A percentile compares a stretch with the other conserved stretches of the same genome.
Evolutionary conservation across 1,140 invertebrate genomes (phyloP).

Genomic region (Calephelis virginiensis): DNA sequence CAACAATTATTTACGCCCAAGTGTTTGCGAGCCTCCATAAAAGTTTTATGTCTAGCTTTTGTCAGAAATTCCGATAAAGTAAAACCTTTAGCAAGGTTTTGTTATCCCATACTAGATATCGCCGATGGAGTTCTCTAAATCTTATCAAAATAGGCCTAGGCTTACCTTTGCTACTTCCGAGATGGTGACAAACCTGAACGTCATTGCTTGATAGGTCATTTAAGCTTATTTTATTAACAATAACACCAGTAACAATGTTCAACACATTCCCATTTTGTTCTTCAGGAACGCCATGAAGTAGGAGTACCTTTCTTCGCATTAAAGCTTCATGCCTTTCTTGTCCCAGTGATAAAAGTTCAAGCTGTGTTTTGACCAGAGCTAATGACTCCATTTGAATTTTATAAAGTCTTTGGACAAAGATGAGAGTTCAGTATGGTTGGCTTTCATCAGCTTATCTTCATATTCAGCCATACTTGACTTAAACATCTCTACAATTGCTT

Average conservation of each 20-base stretch:
- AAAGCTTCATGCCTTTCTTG: background rate
- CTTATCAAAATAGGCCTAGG: background rate
- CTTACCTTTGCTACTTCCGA: background rate
- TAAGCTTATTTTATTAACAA: background rate
- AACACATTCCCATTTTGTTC: background rate
- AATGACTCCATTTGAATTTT: background rate
- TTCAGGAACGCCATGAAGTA: background rate
- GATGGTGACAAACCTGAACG: background rate
- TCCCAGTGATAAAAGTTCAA: background rate
- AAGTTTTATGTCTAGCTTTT: background rate
- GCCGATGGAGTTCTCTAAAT: background rate
- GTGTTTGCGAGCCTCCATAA: background rate
- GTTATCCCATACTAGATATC: background rate
- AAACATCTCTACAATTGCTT: background rate
- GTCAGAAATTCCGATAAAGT: background rate
- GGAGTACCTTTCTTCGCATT: background rate
- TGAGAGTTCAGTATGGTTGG: background rate
- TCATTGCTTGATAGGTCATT: background rate
- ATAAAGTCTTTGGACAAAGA: background rate
- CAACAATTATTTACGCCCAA: constrained; percentile 1
- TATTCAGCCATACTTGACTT: background rate
- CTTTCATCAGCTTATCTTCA: background rate
- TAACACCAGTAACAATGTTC: background rate
- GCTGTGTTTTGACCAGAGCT: background rate
- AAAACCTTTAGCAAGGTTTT: background rate